phyloP scores from a whole-genome alignment of 2,113 vertebrate genomes.

The Alethe diademata region DNA sequence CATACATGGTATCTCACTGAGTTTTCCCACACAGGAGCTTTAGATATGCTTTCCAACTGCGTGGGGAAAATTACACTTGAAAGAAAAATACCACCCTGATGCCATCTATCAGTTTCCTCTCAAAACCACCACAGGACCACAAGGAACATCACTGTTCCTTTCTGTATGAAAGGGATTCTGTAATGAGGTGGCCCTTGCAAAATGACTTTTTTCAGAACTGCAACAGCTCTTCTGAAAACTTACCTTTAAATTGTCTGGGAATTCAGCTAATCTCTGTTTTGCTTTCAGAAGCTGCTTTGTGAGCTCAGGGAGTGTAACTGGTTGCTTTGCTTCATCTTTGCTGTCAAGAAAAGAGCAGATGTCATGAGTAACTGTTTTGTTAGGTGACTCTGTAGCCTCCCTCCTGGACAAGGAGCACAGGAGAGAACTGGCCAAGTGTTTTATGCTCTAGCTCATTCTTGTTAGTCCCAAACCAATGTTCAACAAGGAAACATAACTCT shows the following conservation, averaged over 20 bases:
- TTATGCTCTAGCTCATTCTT: rapidly evolving
- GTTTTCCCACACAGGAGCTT: not conserved
- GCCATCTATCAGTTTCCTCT: not conserved
- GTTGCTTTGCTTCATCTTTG: conserved; percentile 60
- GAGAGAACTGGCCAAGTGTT: not conserved
- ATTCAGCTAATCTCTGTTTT: conserved; percentile 77
- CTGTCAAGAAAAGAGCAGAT: conserved; percentile 37
- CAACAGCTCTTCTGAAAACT: not conserved
- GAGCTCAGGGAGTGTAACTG: conserved; percentile 78
- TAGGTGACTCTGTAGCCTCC: not conserved
- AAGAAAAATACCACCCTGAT: not conserved
- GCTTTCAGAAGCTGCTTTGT: conserved; percentile 79
- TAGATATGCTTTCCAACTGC: not conserved
- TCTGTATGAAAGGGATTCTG: not conserved
- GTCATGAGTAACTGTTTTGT: not conserved
- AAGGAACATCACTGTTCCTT: not conserved
- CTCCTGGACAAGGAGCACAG: not conserved
- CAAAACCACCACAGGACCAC: not conserved
- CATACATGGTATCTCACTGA: not conserved
- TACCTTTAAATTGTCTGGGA: conserved; percentile 80
- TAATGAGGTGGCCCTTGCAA: not conserved
- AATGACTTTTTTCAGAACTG: not conserved
- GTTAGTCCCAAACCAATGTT: not conserved
- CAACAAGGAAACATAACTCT: not conserved
- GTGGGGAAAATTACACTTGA: rapidly evolving